Conservation (phyloP, 2,797 vertebrate species). For the Thaleichthys pacificus region DNA sequence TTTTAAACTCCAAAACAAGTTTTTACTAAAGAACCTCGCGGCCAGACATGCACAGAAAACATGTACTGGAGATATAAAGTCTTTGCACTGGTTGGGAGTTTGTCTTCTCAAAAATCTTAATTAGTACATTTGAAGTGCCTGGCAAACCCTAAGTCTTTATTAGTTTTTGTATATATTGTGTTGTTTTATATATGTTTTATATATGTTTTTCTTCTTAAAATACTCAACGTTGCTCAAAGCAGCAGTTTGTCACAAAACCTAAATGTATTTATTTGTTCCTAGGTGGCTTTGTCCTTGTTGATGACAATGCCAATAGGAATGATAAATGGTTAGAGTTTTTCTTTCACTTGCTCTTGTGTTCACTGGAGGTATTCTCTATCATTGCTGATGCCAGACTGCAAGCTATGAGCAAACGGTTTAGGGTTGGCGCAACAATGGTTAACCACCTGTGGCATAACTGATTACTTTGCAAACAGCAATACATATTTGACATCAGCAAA, state of each 20-base stretch:
- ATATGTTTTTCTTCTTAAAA: too few species aligned
- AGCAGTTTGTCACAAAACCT: not conserved
- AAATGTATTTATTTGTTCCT: not conserved
- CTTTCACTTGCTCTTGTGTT: not conserved
- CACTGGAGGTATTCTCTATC: not conserved
- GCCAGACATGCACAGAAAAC: conserved; percentile 39
- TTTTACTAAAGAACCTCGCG: conserved; percentile 36
- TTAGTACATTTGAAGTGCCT: conserved; percentile 42
- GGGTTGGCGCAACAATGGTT: too few species aligned
- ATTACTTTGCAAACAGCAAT: too few species aligned
- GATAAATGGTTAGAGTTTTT: not conserved
- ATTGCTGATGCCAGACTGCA: too few species aligned
- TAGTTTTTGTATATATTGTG: not conserved
- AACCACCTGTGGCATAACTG: too few species aligned
- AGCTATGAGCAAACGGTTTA: too few species aligned
- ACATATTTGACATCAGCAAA: too few species aligned
- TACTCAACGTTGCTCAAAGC: not conserved
- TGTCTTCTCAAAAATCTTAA: conserved; percentile 42
- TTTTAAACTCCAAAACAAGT: conserved; percentile 26
- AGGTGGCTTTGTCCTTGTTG: not conserved
- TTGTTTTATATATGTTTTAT: too few species aligned
- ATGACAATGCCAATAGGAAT: not conserved
- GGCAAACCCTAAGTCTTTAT: conserved; percentile 18
- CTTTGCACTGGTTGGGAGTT: conserved; percentile 35
- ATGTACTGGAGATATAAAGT: conserved; percentile 37